A percentile compares a stretch with the other conserved stretches of the same genome.
Evolutionary conservation across 1,140 invertebrate species (phyloP).

Genomic region (Spodoptera frugiperda): DNA sequence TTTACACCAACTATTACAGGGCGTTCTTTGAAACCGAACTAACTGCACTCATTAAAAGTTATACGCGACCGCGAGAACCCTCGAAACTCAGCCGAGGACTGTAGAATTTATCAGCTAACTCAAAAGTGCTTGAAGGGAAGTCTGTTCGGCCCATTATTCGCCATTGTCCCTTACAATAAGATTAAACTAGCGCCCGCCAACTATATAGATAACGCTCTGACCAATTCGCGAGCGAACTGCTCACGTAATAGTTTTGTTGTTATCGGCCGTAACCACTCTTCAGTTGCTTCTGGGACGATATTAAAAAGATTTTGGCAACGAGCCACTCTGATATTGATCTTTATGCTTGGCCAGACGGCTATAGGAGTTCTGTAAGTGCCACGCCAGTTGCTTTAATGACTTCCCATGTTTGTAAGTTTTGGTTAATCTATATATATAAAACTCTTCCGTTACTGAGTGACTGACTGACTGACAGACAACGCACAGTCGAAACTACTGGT

Average conservation of each 20-base stretch:
- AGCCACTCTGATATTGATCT: constrained; percentile 84
- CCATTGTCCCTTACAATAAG: constrained; percentile 79
- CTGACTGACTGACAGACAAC: no score
- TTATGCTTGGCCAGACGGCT: constrained; percentile 82
- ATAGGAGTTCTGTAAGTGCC: constrained; percentile 81
- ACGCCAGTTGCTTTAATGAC: constrained; percentile 82
- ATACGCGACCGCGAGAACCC: constrained; percentile 62
- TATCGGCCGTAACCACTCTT: constrained; percentile 80
- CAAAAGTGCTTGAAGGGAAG: constrained; percentile 71
- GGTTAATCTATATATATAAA: no score
- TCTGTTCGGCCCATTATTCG: constrained; percentile 72
- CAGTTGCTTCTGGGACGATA: constrained; percentile 81
- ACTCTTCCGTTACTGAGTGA: no score
- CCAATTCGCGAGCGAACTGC: constrained; percentile 74
- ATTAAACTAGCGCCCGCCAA: constrained; percentile 73
- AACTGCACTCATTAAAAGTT: constrained; percentile 79
- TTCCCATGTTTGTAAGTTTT: constrained; percentile 82
- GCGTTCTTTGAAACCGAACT: constrained; percentile 65
- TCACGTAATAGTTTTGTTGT: constrained; percentile 83
- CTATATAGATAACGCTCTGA: constrained; percentile 70
- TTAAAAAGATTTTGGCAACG: constrained; percentile 85
- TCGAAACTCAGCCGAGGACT: constrained; percentile 62
- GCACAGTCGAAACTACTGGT: no score
- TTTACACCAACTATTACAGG: constrained; percentile 62
- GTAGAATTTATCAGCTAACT: constrained; percentile 71